phyloP scores from a whole-genome alignment of 2,113 vertebrate species.

The Acanthochromis polyacanthus region DNA sequence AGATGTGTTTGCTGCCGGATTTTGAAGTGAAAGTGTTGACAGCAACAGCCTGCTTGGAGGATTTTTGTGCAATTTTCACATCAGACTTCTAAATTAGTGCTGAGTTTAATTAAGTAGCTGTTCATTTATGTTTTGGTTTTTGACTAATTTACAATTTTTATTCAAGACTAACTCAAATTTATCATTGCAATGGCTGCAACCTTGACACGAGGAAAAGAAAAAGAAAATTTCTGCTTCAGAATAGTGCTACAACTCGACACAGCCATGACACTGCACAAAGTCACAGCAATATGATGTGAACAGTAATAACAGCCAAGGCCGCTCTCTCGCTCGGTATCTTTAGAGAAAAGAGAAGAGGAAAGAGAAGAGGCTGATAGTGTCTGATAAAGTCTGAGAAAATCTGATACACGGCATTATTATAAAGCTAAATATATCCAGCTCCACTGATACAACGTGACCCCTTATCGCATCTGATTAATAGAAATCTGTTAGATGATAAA shows the following conservation, averaged over 20 bases:
- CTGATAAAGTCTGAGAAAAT: conserved; percentile 76
- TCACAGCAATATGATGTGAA: not conserved
- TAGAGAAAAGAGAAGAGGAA: conserved; percentile 63
- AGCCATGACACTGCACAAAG: not conserved
- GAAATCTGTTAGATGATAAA: conserved; percentile 55
- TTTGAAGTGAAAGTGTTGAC: not conserved
- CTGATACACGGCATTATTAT: conserved; percentile 68
- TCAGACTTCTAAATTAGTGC: not conserved
- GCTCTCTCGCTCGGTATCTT: conserved; percentile 40
- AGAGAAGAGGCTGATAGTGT: conserved; percentile 57
- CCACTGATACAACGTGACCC: conserved; percentile 14
- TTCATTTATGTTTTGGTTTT: not conserved
- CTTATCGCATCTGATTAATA: conserved; percentile 71
- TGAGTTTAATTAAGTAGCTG: not conserved
- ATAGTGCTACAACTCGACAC: not conserved
- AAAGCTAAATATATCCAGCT: conserved; percentile 60
- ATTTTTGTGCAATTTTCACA: not conserved
- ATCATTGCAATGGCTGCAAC: not conserved
- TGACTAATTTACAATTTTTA: not conserved
- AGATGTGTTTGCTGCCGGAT: not conserved
- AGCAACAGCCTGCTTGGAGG: not conserved
- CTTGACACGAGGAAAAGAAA: no score
- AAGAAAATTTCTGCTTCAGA: not conserved
- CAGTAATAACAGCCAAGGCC: not conserved
- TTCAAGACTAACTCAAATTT: not conserved